Evolutionary conservation across 2,113 vertebrate genomes (phyloP).

Genomic region (Mormoops blainvillei): DNA sequence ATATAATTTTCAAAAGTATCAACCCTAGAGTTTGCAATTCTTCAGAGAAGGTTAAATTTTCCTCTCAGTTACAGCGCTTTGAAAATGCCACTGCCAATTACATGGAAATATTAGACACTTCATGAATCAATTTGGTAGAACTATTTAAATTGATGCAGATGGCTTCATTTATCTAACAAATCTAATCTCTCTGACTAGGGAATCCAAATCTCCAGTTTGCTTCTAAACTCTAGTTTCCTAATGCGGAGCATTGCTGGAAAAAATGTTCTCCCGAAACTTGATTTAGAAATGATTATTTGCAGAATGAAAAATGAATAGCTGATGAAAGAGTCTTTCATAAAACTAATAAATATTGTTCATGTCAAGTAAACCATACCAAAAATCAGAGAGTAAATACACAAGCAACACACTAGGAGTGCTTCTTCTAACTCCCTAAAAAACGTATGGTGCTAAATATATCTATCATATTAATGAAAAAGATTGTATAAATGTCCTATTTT

Average conservation of each 20-base stretch:
- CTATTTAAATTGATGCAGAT: conserved; percentile 53
- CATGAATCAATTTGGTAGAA: conserved; percentile 54
- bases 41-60: conserved; percentile 62
- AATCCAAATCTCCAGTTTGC: conserved; percentile 10
- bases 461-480: background rate
- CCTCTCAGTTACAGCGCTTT: conserved; percentile 60
- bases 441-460: background rate
- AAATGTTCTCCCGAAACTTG: background rate
- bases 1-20: conserved; percentile 61
- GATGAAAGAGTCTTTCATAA: background rate
- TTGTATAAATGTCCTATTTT: background rate
- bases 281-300: conserved; percentile 29
- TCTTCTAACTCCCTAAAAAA: background rate
- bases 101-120: conserved; percentile 61
- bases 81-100: conserved; percentile 72
- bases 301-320: background rate
- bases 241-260: background rate
- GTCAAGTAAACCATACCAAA: background rate
- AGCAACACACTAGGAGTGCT: background rate
- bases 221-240: background rate
- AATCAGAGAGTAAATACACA: background rate
- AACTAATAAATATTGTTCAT: background rate
- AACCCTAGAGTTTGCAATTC: conserved; percentile 32
- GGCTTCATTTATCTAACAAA: conserved; percentile 59
- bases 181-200: background rate